Conservation (phyloP, 1,140 invertebrate genomes). For the Diachasma alloeum region DNA sequence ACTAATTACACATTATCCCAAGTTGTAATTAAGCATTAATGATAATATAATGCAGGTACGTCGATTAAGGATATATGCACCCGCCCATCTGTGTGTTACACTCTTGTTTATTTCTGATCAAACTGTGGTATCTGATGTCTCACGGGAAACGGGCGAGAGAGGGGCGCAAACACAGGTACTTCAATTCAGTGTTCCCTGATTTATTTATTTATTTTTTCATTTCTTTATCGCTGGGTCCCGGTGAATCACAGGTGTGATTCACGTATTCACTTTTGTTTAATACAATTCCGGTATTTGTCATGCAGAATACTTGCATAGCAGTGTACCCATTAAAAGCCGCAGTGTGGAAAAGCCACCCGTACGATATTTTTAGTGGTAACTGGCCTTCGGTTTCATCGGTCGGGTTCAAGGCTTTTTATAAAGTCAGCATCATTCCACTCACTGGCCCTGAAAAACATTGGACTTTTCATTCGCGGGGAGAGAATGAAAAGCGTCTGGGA, state of each 20-base stretch:
- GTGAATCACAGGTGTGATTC: neutral
- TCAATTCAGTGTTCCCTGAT: neutral
- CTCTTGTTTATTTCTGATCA: neutral
- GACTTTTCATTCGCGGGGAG: neutral
- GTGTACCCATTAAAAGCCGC: neutral
- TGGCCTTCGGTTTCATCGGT: constrained; percentile 2
- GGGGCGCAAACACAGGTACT: neutral
- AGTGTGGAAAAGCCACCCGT: neutral
- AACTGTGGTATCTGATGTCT: constrained; percentile 46
- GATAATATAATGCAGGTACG: constrained; percentile 7
- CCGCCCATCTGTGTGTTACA: constrained; percentile 44
- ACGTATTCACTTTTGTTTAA: neutral
- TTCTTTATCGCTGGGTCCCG: neutral
- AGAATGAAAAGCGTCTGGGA: neutral
- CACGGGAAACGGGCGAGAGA: constrained; percentile 26
- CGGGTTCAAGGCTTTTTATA: constrained; percentile 12
- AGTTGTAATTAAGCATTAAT: constrained; percentile 11
- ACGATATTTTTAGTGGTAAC: constrained; percentile 3
- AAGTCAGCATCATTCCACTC: constrained; percentile 4
- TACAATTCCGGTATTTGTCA: neutral
- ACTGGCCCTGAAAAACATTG: neutral
- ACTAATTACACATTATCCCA: neutral
- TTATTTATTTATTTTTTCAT: too few relatives aligned
- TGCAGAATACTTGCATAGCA: neutral
- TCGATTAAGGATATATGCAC: constrained; percentile 19